Evolutionary conservation across 2,113 vertebrate genomes (phyloP).

Genomic region (Psittacus erithacus): DNA sequence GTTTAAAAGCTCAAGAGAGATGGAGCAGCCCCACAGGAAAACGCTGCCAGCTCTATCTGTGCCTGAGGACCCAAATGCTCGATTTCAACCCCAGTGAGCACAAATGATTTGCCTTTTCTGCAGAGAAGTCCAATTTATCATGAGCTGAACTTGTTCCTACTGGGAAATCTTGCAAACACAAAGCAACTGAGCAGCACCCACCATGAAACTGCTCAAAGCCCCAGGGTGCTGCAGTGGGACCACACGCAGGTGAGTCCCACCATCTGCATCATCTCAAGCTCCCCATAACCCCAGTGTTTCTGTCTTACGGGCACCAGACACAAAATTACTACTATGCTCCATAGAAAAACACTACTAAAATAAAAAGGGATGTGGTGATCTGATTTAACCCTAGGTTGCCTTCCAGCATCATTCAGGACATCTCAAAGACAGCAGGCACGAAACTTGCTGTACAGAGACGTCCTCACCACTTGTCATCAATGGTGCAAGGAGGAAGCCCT

Average conservation of each 20-base stretch:
- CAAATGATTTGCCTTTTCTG: neutral
- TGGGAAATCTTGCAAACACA: neutral
- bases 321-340: neutral
- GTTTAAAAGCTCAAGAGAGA: neutral
- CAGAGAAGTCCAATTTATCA: neutral
- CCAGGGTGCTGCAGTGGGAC: neutral
- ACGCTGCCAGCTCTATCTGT: neutral
- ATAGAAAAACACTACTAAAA: neutral
- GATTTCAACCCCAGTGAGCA: neutral
- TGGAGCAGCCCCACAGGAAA: neutral
- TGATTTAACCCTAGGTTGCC: rapidly evolving
- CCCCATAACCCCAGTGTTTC: neutral
- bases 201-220: neutral
- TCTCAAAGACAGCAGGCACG: neutral
- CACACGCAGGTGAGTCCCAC: neutral
- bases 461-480: neutral
- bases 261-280: neutral
- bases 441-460: neutral
- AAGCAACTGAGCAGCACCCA: neutral
- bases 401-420: neutral
- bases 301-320: neutral
- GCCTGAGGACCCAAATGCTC: neutral
- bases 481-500: neutral
- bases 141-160: neutral
- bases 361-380: neutral